Evolutionary conservation across 2,113 vertebrate genomes (phyloP), one percentile per base, ranked within the genome.

Genomic region (Alaudala cheleensis): DNA sequence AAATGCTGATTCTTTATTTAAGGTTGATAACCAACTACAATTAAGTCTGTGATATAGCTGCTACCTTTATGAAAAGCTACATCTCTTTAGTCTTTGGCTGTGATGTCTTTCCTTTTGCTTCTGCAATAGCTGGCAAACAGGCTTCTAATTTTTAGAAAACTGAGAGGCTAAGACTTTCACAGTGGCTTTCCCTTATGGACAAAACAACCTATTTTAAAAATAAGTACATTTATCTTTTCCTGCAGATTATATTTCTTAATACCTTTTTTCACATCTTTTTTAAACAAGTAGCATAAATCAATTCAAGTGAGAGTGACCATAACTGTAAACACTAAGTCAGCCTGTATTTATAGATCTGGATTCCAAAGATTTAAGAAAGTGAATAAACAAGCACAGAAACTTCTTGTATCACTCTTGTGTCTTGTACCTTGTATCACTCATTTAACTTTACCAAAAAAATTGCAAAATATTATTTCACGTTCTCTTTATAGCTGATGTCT

Each of bases 361-460:
- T 82, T 87, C 79, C 74, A 73, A 53, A 16, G 53, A 49, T 90
- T 90, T 66, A 90, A 91, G 58, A 73, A 86, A 77, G 31, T 20
- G 51, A 93, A 92, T 77, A 92, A 96, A 93, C 64, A 91, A 88
- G 91, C 58, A 64, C 74, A 66, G 54, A 84, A 92, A 64, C 37
- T 87, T 85, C 49, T 56, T 31, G 40, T 40, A 90, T 50, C 49
- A 50, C 61, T 64, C 65, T n/a, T n/a, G n/a, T n/a, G n/a, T n/a
- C n/a, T n/a, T n/a, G n/a, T n/a, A n/a, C n/a, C 49, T 56, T 31
- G 40, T 40, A 90, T 50, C 49, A 50, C 61, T 64, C 65, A 50
- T 40, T 93, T 72, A 78, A 87, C 85, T 86, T 90, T n/a, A 11
- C 31, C 34, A 60, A 57, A 60, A 69, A 76, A 70, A 8, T 26